Evolutionary conservation across 2,888 invertebrate species (phyloP).

Genomic region (Mythimna pallens): DNA sequence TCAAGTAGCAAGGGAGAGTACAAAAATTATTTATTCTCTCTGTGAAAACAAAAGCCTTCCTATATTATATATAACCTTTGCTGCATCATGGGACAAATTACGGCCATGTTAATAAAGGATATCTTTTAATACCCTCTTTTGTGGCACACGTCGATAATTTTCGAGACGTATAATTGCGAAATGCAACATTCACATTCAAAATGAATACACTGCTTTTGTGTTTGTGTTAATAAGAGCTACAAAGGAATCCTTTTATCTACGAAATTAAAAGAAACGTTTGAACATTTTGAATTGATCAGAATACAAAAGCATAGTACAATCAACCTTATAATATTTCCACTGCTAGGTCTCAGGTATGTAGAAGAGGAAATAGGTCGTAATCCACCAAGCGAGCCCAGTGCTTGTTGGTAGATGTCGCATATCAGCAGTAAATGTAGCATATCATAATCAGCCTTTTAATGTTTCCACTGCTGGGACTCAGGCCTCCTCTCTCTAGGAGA

Average conservation of each 20-base stretch:
- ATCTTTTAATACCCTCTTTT: not conserved
- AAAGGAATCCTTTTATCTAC: not conserved
- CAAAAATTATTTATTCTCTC: not conserved
- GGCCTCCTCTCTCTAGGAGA: too few relatives aligned
- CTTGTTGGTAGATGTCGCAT: too few relatives aligned
- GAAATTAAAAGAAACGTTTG: not conserved
- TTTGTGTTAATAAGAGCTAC: not conserved
- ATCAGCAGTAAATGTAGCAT: too few relatives aligned
- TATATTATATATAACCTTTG: not conserved
- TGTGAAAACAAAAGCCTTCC: not conserved
- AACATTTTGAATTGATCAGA: not conserved
- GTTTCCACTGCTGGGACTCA: too few relatives aligned
- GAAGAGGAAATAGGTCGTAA: too few relatives aligned
- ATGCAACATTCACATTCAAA: slow-evolving; percentile 11
- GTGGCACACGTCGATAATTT: slow-evolving; percentile 6
- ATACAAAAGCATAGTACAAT: too few relatives aligned
- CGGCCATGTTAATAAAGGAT: not conserved
- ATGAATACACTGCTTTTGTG: slow-evolving; percentile 4
- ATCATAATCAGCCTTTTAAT: too few relatives aligned
- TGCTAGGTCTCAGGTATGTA: too few relatives aligned
- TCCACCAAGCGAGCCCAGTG: too few relatives aligned
- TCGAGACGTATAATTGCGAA: slow-evolving; percentile 3
- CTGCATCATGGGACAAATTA: not conserved
- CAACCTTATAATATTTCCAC: too few relatives aligned
- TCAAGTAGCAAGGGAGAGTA: not conserved